Conservation (phyloP, 2,113 vertebrate genomes). For the Sceloporus tristichus region DNA sequence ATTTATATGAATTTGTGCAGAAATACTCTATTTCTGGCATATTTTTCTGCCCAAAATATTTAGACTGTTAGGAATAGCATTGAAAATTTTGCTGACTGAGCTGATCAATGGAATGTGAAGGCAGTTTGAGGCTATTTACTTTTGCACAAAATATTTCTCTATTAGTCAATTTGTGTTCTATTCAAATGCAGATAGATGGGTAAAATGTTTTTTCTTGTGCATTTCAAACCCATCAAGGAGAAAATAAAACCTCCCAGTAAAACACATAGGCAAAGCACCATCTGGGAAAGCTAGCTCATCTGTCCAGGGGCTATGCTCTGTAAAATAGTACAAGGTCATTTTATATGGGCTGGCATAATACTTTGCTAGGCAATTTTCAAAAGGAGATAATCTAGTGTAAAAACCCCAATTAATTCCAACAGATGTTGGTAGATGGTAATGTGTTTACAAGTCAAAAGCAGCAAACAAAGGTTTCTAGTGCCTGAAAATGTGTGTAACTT, state of each 20-base stretch:
- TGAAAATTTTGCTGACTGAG: slow-evolving; percentile 82
- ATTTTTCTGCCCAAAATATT: slow-evolving; percentile 80
- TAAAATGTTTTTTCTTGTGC: slow-evolving; percentile 81
- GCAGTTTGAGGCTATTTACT: slow-evolving; percentile 85
- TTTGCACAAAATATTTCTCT: slow-evolving; percentile 81
- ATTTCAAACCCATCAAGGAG: slow-evolving; percentile 79
- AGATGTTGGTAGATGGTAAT: slow-evolving; percentile 67
- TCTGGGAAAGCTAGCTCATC: slow-evolving; percentile 76
- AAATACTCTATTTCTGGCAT: slow-evolving; percentile 73
- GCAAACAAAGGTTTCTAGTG: slow-evolving; percentile 68
- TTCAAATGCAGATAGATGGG: slow-evolving; percentile 83
- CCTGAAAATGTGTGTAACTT: slow-evolving; percentile 61
- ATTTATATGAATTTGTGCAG: slow-evolving; percentile 71
- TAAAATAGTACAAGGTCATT: slow-evolving; percentile 77
- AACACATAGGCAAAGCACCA: slow-evolving; percentile 76
- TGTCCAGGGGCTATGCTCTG: slow-evolving; percentile 78
- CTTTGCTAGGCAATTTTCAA: slow-evolving; percentile 75
- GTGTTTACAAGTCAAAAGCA: slow-evolving; percentile 68
- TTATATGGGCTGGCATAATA: slow-evolving; percentile 70
- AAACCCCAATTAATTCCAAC: slow-evolving; percentile 74
- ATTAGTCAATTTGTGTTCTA: slow-evolving; percentile 83
- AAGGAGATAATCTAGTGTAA: slow-evolving; percentile 66
- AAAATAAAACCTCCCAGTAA: slow-evolving; percentile 83
- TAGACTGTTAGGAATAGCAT: slow-evolving; percentile 78
- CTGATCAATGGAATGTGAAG: slow-evolving; percentile 86